phyloP scores from a whole-genome alignment of 2,888 invertebrate genomes.

The Coecobrya sp. region DNA sequence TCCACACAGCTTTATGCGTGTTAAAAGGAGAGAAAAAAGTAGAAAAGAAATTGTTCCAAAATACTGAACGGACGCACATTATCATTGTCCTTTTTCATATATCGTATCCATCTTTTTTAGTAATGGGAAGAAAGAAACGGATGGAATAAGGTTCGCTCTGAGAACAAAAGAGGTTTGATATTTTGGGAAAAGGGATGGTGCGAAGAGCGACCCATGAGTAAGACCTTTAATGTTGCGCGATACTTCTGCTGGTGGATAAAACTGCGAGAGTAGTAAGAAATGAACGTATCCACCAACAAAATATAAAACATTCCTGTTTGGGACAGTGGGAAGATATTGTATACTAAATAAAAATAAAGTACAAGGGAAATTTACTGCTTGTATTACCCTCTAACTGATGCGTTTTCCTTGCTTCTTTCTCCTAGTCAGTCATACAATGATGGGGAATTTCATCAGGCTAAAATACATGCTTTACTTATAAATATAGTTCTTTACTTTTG shows the following conservation, averaged over 20 bases:
- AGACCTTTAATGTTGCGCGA: background rate
- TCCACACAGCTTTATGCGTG: background rate
- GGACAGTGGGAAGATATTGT: slow-evolving; percentile 15
- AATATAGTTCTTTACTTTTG: too few relatives aligned
- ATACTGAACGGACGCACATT: slow-evolving; percentile 16
- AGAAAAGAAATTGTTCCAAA: slow-evolving; percentile 28
- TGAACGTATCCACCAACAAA: background rate
- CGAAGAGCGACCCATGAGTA: background rate
- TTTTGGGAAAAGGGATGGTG: slow-evolving; percentile 3
- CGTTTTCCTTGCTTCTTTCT: background rate
- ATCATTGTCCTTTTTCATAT: slow-evolving; percentile 33
- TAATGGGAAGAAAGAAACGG: background rate
- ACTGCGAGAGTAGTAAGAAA: background rate
- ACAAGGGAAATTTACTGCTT: background rate
- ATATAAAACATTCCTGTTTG: slow-evolving; percentile 18
- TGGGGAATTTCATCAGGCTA: background rate
- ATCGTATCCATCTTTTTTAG: background rate
- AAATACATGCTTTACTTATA: background rate
- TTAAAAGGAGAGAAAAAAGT: background rate
- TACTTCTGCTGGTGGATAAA: background rate
- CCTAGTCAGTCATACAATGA: background rate
- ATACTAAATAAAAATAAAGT: background rate
- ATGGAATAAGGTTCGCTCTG: background rate
- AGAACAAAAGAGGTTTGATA: slow-evolving; percentile 30
- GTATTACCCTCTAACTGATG: background rate